Evolutionary conservation across 2,113 vertebrate genomes (phyloP), one percentile per base, ranked within the genome.

Genomic region (Phrynocephalus versicolor): DNA sequence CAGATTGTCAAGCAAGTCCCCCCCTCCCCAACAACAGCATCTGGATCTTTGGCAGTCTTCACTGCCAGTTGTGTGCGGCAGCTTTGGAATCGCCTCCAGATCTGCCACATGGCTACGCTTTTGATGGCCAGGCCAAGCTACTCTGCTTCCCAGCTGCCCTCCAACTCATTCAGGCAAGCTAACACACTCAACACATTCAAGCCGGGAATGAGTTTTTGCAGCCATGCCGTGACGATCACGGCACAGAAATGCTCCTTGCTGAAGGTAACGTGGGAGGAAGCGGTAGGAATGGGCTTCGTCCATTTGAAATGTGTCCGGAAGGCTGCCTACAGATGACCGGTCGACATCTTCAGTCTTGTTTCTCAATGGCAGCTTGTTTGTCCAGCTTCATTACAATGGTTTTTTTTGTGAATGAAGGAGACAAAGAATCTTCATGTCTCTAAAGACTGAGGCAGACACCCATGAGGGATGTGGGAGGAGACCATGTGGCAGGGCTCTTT

Each of bases 1-100:
- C 94, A 95, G 96, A 94, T 93, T 88, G 93, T 96, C 94, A 94
- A 95, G 94, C 95, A 96, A 96, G 95, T 95, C 95, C 95, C 94
- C 35, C 19, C 95, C 94, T 60, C 19, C 19, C 94, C 96, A 95
- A 69, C 1, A 37, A 94, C 91, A 97, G 95, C 96, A 96, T 96
- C 95, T 96, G 96, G 95, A 92, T 91, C 6, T 37, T 70, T 95
- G 96, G 96, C 96, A 93, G 79, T 51, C 84, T 0, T 89, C 35
- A 1, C 84, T 0, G 19, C 58, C 82, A 55, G 86, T 71, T 85
- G 84, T 30, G 12, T 77, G n/a, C 86, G 37, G 88, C 86, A 77
- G 93, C 85, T 82, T 88, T 74, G 92, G 95, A 95, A 94, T 6
- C 3, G 86, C 0, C 1, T 84, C 94, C 95, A 94, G 93, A 64